Conservation (phyloP, 2,797 vertebrate genomes). For the Enteromius mattozi region DNA sequence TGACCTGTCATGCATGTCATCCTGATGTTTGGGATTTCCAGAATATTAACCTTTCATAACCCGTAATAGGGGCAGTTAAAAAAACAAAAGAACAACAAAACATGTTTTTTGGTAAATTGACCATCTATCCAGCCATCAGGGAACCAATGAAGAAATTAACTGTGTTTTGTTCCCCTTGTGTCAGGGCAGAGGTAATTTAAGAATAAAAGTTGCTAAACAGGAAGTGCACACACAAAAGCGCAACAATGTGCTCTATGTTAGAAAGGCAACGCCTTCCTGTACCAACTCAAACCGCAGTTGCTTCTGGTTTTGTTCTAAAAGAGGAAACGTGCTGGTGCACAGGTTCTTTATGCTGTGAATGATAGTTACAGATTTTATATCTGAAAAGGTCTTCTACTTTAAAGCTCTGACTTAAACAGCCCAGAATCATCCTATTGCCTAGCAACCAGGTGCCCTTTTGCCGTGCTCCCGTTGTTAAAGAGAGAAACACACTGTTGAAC, state of each 20-base stretch:
- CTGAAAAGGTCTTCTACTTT: constrained; percentile 27
- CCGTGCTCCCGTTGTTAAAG: constrained; percentile 44
- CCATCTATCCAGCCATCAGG: background rate
- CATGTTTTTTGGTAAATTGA: background rate
- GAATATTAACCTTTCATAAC: no score
- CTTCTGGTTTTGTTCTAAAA: constrained; percentile 53
- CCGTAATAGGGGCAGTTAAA: no score
- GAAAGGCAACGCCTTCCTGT: constrained; percentile 33
- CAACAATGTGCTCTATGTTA: constrained; percentile 3
- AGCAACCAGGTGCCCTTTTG: constrained; percentile 76
- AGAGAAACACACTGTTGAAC: constrained; percentile 25
- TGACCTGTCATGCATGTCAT: no score
- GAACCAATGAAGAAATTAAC: background rate
- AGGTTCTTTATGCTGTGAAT: background rate
- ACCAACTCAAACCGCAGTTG: constrained; percentile 31
- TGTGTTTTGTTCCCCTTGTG: background rate
- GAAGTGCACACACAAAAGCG: constrained; percentile 47
- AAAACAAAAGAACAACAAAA: no score
- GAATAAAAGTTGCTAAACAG: constrained; percentile 41
- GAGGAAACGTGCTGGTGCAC: constrained; percentile 7
- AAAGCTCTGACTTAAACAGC: constrained; percentile 48
- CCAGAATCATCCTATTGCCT: constrained; percentile 66
- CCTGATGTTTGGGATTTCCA: no score
- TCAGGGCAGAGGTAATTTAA: constrained; percentile 1
- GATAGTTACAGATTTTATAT: background rate